phyloP scores from a whole-genome alignment of 2,113 vertebrate genomes.

The Phyllostomus hastatus region DNA sequence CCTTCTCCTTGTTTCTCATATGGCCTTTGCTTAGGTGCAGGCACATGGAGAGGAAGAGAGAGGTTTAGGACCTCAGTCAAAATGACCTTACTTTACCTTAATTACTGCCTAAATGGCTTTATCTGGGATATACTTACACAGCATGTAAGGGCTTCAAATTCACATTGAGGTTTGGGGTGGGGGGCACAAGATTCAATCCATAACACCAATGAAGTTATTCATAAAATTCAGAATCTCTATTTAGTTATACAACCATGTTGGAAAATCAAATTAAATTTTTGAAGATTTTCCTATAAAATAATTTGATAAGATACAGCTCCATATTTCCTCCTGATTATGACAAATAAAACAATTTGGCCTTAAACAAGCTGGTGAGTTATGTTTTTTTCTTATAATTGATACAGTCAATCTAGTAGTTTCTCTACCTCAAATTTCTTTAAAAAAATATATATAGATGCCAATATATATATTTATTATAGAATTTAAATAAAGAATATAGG shows the following conservation, averaged over 20 bases:
- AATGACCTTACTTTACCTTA: background rate
- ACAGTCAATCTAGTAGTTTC: background rate
- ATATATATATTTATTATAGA: background rate
- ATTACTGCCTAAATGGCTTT: background rate
- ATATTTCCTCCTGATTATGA: background rate
- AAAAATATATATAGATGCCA: background rate
- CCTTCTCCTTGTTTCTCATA: background rate
- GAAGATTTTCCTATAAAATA: background rate
- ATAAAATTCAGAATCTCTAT: background rate
- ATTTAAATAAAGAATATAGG: background rate
- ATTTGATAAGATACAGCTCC: background rate
- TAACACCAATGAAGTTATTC: background rate
- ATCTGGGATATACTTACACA: background rate
- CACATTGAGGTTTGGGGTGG: background rate
- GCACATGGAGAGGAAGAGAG: background rate
- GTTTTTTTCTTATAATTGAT: background rate
- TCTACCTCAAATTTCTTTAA: background rate
- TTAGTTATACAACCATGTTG: background rate
- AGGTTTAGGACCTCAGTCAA: background rate
- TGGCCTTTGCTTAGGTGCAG: background rate
- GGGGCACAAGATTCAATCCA: background rate
- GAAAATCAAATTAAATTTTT: background rate
- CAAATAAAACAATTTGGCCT: slow-evolving; percentile 1
- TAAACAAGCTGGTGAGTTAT: background rate
- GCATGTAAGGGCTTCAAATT: background rate